phyloP scores from a whole-genome alignment of 2,113 vertebrate species.

The Planiliza haematocheilus region DNA sequence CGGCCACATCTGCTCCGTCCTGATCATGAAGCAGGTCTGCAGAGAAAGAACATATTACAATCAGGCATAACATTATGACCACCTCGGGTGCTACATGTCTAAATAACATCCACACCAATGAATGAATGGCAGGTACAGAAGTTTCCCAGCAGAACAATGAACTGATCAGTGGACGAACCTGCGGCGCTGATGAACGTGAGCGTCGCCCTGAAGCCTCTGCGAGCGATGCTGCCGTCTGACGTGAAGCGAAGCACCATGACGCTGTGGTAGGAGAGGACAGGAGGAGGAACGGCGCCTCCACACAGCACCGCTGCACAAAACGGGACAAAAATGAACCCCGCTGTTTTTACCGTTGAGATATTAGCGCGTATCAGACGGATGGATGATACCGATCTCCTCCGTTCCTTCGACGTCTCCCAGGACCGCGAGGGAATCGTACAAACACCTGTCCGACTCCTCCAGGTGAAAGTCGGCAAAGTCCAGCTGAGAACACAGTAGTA shows the following conservation, averaged over 20 bases:
- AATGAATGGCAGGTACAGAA: too few species aligned
- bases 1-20: neutral
- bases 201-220: slow-evolving; percentile 81
- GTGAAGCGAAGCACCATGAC: slow-evolving; percentile 85
- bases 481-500: slow-evolving; percentile 74
- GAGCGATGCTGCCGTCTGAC: slow-evolving; percentile 80
- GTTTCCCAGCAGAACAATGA: too few species aligned
- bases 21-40: slow-evolving; percentile 59
- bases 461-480: slow-evolving; percentile 85
- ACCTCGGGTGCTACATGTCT: too few species aligned
- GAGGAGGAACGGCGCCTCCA: slow-evolving; percentile 76
- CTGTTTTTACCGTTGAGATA: too few species aligned
- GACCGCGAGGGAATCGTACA: slow-evolving; percentile 82
- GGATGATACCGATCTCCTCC: slow-evolving; percentile 81
- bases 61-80: too few species aligned
- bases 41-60: neutral
- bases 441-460: slow-evolving; percentile 85
- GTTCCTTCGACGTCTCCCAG: slow-evolving; percentile 80
- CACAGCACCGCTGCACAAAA: slow-evolving; percentile 81
- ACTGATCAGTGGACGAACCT: slow-evolving; percentile 82
- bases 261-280: slow-evolving; percentile 82
- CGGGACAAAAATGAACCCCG: neutral
- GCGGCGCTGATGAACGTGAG: slow-evolving; percentile 81
- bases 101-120: too few species aligned
- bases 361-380: too few species aligned